Percentiles rank a stretch among this genome's conserved stretches.
These are phyloP conservation scores for Myrmecophaga tridactyla DNA, from an alignment of 2,113 vertebrate species.

Conservation along the genomic window DNA sequence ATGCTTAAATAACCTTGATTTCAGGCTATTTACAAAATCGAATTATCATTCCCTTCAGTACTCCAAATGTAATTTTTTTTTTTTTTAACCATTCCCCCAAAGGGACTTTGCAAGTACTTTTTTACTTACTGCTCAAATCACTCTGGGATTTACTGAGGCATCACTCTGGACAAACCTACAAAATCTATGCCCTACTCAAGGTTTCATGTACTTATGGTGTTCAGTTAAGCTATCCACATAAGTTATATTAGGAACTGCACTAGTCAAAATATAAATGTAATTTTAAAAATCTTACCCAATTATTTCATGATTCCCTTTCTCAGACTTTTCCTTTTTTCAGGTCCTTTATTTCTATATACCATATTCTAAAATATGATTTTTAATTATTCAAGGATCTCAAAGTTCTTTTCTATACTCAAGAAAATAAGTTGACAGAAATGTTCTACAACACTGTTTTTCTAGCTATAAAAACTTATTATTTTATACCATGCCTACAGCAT, in stretches of 20 bases:
- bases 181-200: too few relatives aligned
- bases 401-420: neutral
- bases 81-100: too few relatives aligned
- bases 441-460: neutral
- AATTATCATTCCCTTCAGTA: neutral
- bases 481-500: neutral
- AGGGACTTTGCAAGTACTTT: too few relatives aligned
- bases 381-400: constrained; percentile 8
- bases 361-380: neutral
- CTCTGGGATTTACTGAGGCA: too few relatives aligned
- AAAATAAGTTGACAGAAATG: neutral
- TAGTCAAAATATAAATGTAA: too few relatives aligned
- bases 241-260: too few relatives aligned
- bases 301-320: constrained; percentile 15
- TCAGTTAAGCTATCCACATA: too few relatives aligned
- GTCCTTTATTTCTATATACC: constrained; percentile 12
- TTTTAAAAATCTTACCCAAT: constrained; percentile 3
- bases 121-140: too few relatives aligned
- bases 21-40: neutral
- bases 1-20: neutral
- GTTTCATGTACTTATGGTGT: too few relatives aligned
- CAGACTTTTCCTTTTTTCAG: neutral
- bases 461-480: neutral
- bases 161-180: too few relatives aligned
- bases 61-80: neutral